Evolutionary conservation across 2,888 invertebrate genomes (phyloP).

Genomic region (Helleia helle): DNA sequence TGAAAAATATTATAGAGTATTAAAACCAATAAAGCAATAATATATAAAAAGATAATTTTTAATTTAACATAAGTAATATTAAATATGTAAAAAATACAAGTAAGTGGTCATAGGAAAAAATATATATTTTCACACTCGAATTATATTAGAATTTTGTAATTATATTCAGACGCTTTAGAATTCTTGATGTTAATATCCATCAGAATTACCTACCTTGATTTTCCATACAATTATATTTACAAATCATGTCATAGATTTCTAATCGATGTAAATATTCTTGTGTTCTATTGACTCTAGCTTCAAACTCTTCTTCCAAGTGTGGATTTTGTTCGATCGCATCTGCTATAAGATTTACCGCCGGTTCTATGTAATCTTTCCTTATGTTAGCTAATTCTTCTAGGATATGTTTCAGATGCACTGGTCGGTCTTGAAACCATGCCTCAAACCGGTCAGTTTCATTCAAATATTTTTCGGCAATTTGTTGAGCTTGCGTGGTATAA

Average conservation of each 20-base stretch:
- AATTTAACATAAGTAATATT: no score
- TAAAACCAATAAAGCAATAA: no score
- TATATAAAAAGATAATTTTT: no score
- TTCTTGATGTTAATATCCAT: no score
- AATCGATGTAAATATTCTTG: conserved; percentile 6
- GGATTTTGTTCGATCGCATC: conserved; percentile 20
- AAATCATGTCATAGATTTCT: conserved; percentile 22
- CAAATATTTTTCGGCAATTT: conserved; percentile 19
- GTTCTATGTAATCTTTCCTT: conserved; percentile 22
- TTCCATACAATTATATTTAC: conserved; percentile 26
- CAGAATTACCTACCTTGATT: conserved; percentile 15
- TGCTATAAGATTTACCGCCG: conserved; percentile 18
- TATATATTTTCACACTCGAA: no score
- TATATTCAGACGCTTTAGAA: no score
- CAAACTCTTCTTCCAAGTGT: conserved; percentile 16
- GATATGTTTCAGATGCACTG: conserved; percentile 33
- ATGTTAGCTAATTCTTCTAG: conserved; percentile 26
- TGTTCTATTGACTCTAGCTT: conserved; percentile 11
- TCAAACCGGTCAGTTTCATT: conserved; percentile 22
- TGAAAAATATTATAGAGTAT: conserved; percentile 14
- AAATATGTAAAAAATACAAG: no score
- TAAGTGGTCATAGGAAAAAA: no score
- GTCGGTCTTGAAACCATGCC: conserved; percentile 23
- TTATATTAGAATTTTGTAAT: no score
- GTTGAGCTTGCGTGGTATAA: conserved; percentile 13